A percentile compares a stretch with the other conserved stretches of the same genome.
Conservation (phyloP, 2,113 vertebrate genomes). For the Herpetotheres cachinnans region DNA sequence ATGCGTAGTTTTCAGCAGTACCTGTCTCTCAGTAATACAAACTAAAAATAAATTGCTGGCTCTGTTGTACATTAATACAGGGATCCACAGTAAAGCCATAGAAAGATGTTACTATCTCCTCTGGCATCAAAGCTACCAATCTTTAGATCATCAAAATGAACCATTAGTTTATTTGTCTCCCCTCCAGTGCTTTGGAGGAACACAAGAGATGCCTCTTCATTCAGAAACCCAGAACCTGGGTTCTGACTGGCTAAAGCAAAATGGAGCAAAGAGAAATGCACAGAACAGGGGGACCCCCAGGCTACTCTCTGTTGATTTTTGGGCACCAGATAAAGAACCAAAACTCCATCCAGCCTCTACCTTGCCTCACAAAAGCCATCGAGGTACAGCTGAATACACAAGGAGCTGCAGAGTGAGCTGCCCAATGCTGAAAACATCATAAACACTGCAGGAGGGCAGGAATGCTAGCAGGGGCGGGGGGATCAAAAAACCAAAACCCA, state of each 20-base stretch:
- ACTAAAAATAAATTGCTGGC: background rate
- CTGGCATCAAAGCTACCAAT: background rate
- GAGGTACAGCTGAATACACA: background rate
- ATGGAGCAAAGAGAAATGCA: background rate
- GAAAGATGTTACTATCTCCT: background rate
- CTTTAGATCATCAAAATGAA: background rate
- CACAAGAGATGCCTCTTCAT: background rate
- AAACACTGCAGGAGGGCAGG: background rate
- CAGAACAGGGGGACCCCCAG: background rate
- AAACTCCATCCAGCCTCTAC: background rate
- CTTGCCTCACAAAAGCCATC: background rate
- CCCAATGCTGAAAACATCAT: background rate
- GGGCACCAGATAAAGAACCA: no score
- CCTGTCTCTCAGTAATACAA: background rate
- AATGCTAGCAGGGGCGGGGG: background rate
- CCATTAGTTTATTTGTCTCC: background rate
- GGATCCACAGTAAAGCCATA: background rate
- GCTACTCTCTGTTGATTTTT: background rate
- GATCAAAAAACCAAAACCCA: background rate
- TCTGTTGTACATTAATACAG: background rate
- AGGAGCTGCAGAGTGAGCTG: background rate
- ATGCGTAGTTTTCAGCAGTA: background rate
- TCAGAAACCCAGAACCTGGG: accelerated
- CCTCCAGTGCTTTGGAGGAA: background rate
- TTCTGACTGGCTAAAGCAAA: background rate